Evolutionary conservation across 2,888 invertebrate species (phyloP), one percentile per base, ranked within the genome.

Genomic region (Pegoplata infirma): DNA sequence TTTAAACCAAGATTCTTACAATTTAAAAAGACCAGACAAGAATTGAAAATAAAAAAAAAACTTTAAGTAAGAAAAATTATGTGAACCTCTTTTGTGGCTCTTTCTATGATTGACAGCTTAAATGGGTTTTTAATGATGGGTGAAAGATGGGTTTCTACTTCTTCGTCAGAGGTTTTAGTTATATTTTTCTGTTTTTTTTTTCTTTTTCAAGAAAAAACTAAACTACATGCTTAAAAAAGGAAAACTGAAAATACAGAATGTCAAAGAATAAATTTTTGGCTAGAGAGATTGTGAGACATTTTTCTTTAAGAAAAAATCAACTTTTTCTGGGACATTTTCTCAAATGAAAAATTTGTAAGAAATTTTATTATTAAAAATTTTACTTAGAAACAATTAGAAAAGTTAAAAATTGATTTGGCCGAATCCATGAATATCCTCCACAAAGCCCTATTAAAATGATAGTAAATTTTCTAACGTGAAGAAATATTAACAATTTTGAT

Each of bases 121-220:
- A 87, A 87, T 87, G 87, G 82, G 87, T 87, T 86, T 88, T 88
- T 87, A 87, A 87, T 87, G 88, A 85, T 76, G 71, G 79, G 51
- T 72, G 75, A 79, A 72, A 79, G 79, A 75, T 79, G 79, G 63
- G 40, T 72, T 66, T 78, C 64, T 4, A 44, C 58, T 61, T 32
- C 25, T 51, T 61, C 47, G 47, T 61, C 40, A 10, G 25, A n/a
- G n/a, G n/a, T n/a, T n/a, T n/a, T n/a, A n/a, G n/a, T n/a, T n/a
- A n/a, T n/a, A n/a, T n/a, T n/a, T 16, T 46, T 59, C 40, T 44
- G 8, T 17, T 36, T 10, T 17, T 40, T 61, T 47, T 56, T 21
- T 51, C 40, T 17, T 17, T 3, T 36, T 14, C 47, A n/a, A 47
- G 23, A 40, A 3, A n/a, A 44, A 21, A 14, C 55, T 40, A 32